These are phyloP conservation scores for Plebejus melissa DNA, from an alignment of 2,888 invertebrate genomes.

Conservation along the genomic window DNA sequence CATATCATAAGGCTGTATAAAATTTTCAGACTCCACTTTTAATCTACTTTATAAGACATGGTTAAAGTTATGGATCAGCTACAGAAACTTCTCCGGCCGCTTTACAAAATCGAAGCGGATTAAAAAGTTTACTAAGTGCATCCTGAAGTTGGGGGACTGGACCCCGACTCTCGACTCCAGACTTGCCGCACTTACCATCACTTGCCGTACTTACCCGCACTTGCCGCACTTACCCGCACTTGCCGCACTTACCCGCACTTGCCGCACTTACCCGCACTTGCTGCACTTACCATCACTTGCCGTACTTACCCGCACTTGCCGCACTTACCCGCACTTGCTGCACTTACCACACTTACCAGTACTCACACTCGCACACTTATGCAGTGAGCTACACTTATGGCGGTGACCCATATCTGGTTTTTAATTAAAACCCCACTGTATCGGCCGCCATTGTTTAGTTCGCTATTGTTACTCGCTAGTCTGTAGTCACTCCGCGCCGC, in stretches of 20 bases:
- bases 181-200: not conserved
- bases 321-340: no score
- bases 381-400: not conserved
- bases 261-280: not conserved
- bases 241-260: not conserved
- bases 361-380: not conserved
- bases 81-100: not conserved
- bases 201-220: not conserved
- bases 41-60: not conserved
- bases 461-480: slow-evolving; percentile 4
- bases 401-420: slow-evolving; percentile 11
- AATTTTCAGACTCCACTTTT: not conserved
- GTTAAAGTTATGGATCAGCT: not conserved
- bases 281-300: not conserved
- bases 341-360: not conserved
- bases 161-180: not conserved
- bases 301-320: not conserved
- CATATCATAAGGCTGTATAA: no score
- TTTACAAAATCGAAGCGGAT: not conserved
- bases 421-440: slow-evolving; percentile 5
- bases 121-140: slow-evolving; percentile 17
- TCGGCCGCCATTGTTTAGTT: slow-evolving; percentile 7
- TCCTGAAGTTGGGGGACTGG: not conserved
- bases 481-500: not conserved
- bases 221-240: not conserved